Evolutionary conservation across 2,797 vertebrate species (phyloP).

Genomic region (Mus minutoides): DNA sequence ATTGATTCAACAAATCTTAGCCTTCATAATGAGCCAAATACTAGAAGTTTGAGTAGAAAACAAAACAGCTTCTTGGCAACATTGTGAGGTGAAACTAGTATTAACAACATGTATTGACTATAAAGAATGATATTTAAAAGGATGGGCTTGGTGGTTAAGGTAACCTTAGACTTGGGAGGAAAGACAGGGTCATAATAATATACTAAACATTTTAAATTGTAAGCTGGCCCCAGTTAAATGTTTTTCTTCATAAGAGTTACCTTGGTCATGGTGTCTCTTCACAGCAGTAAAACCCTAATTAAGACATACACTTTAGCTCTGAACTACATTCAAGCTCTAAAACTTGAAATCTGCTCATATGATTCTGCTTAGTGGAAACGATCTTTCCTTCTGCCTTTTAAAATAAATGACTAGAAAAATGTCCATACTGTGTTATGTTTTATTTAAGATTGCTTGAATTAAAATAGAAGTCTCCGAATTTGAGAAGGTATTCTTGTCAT

Average conservation of each 20-base stretch:
- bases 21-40: background rate
- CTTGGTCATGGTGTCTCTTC: background rate
- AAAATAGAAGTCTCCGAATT: conserved; percentile 28
- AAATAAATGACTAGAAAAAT: background rate
- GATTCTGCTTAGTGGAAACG: background rate
- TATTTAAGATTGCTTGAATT: conserved; percentile 28
- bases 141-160: background rate
- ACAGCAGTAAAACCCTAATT: background rate
- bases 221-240: background rate
- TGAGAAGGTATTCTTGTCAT: background rate
- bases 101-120: conserved; percentile 20
- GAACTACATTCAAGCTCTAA: conserved; percentile 35
- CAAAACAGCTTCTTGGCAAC: background rate
- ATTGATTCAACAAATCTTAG: background rate
- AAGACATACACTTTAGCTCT: background rate
- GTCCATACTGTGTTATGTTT: background rate
- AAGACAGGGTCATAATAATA: background rate
- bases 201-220: background rate
- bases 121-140: background rate
- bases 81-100: conserved; percentile 19
- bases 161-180: background rate
- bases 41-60: background rate
- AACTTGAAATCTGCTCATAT: background rate
- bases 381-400: background rate
- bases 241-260: background rate